Conservation (phyloP, 2,797 vertebrate genomes). For the Microchirus variegatus region DNA sequence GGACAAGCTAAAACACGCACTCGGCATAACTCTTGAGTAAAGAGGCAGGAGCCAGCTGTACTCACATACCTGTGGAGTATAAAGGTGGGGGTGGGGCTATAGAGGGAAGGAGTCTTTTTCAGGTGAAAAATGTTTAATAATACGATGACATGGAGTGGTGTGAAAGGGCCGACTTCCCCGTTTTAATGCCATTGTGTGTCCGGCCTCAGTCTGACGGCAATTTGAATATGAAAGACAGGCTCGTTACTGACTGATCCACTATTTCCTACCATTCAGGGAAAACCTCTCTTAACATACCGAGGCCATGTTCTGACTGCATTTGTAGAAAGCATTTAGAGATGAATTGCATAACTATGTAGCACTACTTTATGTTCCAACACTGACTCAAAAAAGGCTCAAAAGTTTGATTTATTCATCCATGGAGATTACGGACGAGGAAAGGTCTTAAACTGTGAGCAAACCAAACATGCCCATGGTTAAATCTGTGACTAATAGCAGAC, state of each 20-base stretch:
- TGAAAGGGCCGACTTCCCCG: background rate
- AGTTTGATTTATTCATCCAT: background rate
- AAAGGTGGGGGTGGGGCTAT: slow-evolving; percentile 48
- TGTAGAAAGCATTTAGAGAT: background rate
- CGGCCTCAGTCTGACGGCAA: background rate
- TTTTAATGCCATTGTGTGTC: background rate
- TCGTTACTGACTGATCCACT: slow-evolving; percentile 1
- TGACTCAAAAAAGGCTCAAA: background rate
- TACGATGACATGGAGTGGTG: background rate
- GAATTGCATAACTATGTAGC: background rate
- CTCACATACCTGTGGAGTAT: slow-evolving; percentile 69
- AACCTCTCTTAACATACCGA: background rate
- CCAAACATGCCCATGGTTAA: background rate
- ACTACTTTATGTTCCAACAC: background rate
- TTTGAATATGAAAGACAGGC: background rate
- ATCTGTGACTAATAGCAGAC: background rate
- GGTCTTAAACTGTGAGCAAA: background rate
- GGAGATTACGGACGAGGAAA: background rate
- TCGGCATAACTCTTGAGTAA: slow-evolving; percentile 47
- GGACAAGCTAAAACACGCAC: slow-evolving; percentile 65
- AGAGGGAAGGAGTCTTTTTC: slow-evolving; percentile 14
- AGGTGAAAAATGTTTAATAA: slow-evolving; percentile 5
- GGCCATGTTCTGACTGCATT: background rate
- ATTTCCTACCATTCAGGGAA: background rate
- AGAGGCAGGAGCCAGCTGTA: slow-evolving; percentile 57